A percentile compares a stretch with the other conserved stretches of the same genome.
Evolutionary conservation across 2,113 vertebrate species (phyloP).

Genomic region (Myrmophylax atrothorax): DNA sequence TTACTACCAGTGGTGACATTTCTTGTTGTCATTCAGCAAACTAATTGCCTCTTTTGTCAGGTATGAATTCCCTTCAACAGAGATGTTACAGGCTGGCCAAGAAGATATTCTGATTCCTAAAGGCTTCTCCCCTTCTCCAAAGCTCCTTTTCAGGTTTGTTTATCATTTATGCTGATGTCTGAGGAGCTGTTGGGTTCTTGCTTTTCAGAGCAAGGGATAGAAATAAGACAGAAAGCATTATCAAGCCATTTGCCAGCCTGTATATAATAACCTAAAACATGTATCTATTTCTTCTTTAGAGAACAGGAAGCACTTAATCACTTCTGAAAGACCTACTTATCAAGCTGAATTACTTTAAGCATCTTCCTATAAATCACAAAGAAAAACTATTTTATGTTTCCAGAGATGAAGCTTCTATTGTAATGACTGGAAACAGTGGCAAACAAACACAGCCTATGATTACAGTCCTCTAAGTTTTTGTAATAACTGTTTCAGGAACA

Average conservation of each 20-base stretch:
- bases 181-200: background rate
- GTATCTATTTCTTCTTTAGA: background rate
- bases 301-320: background rate
- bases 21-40: constrained; percentile 50
- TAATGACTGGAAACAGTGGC: accelerated
- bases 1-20: constrained; percentile 44
- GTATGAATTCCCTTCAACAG: constrained; percentile 44
- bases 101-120: background rate
- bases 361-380: background rate
- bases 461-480: background rate
- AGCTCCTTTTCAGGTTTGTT: background rate
- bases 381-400: background rate
- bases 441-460: background rate
- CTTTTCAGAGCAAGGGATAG: background rate
- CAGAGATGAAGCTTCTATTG: background rate
- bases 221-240: background rate
- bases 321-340: constrained; percentile 15
- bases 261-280: background rate
- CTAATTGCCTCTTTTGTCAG: constrained; percentile 61
- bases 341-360: constrained; percentile 11
- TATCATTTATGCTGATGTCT: background rate
- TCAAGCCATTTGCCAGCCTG: background rate
- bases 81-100: constrained; percentile 13
- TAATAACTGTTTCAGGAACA: background rate
- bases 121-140: background rate